Conservation (phyloP, 2,888 invertebrate species). For the Ditula angustiorana region DNA sequence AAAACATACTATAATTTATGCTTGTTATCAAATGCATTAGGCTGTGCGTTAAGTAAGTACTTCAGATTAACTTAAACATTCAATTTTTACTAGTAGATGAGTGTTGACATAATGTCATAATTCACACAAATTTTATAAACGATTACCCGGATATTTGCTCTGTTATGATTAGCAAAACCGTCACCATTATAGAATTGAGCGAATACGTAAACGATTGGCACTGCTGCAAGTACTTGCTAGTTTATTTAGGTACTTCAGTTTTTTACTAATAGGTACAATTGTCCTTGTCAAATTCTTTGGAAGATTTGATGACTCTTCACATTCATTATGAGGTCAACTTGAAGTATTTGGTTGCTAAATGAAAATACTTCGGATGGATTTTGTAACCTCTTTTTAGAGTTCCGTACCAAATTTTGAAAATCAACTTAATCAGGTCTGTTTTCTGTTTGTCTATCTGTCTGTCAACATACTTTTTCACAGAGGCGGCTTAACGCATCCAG, state of each 20-base stretch:
- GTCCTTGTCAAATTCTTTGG: slow-evolving; percentile 22
- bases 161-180: slow-evolving; percentile 33
- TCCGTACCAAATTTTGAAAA: not conserved
- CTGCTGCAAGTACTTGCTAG: slow-evolving; percentile 3
- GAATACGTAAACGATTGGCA: slow-evolving; percentile 8
- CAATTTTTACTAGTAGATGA: not conserved
- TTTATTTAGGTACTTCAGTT: slow-evolving; percentile 1
- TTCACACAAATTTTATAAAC: slow-evolving; percentile 22
- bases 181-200: slow-evolving; percentile 18
- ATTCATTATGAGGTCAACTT: slow-evolving; percentile 4
- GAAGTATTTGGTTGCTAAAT: not conserved
- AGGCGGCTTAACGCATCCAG: no score
- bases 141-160: slow-evolving; percentile 37
- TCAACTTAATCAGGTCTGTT: no score
- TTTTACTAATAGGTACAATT: not conserved
- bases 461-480: no score
- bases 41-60: slow-evolving; percentile 24
- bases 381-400: not conserved
- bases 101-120: slow-evolving; percentile 22
- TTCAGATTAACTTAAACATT: slow-evolving; percentile 20
- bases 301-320: not conserved
- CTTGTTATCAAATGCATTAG: slow-evolving; percentile 37
- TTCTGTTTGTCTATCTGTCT: no score
- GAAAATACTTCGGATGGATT: not conserved
- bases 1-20: slow-evolving; percentile 12